A percentile compares a stretch with the other conserved stretches of the same genome.
phyloP scores from a whole-genome alignment of 2,113 vertebrate genomes.

The Brachypteracias leptosomus region DNA sequence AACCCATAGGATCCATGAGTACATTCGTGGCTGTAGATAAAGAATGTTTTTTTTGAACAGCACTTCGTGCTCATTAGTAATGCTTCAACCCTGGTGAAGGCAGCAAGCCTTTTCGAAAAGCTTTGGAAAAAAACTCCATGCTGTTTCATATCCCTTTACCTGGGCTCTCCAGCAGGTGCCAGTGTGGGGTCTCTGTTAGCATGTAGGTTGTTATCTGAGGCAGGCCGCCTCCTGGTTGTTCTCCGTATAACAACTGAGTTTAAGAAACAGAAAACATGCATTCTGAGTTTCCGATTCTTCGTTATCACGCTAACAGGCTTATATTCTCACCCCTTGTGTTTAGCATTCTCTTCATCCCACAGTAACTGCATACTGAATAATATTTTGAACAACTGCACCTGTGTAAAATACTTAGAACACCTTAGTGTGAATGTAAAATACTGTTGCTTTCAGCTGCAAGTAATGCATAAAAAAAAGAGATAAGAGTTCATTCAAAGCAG shows the following conservation, averaged over 20 bases:
- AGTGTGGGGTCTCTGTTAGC: neutral
- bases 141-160: neutral
- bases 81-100: neutral
- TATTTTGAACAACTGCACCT: neutral
- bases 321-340: neutral
- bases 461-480: neutral
- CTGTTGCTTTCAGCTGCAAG: neutral
- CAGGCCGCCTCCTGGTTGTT: neutral
- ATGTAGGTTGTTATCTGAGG: neutral
- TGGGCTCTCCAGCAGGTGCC: slow-evolving; percentile 3
- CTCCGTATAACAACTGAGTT: neutral
- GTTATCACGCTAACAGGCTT: neutral
- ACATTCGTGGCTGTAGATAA: neutral
- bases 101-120: neutral
- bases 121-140: neutral
- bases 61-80: neutral
- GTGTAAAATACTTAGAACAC: neutral
- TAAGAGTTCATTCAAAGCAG: neutral
- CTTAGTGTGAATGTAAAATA: neutral
- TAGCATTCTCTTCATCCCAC: neutral
- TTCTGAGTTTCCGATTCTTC: neutral
- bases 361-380: neutral
- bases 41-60: neutral
- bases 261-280: neutral
- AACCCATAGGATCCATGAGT: neutral